Percentiles rank a stretch among this genome's conserved stretches.
Evolutionary conservation across 2,797 vertebrate genomes (phyloP).

Genomic region (Hydrophis major): DNA sequence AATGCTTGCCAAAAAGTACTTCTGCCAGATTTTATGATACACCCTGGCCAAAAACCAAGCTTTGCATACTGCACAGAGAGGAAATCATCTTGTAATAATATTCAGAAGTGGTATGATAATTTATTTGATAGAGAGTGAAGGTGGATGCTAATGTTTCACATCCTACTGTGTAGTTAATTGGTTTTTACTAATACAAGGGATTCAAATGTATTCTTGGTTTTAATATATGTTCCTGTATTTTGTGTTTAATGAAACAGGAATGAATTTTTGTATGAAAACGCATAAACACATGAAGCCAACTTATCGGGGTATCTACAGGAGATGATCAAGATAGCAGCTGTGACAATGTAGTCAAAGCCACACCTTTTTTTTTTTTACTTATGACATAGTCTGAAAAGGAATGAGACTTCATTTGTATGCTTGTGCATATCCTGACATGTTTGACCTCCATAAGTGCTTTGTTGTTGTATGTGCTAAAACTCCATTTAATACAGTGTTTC

Average conservation of each 20-base stretch:
- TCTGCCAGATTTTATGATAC: constrained; percentile 45
- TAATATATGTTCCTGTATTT: background rate
- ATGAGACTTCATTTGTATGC: background rate
- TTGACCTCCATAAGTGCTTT: background rate
- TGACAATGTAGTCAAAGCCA: background rate
- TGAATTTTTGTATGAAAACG: background rate
- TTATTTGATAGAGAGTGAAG: constrained; percentile 28
- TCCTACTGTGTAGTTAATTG: constrained; percentile 42
- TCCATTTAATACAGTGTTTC: background rate
- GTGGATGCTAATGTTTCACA: background rate
- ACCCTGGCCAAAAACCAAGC: constrained; percentile 37
- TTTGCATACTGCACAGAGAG: constrained; percentile 42
- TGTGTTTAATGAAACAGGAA: background rate
- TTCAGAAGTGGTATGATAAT: constrained; percentile 35
- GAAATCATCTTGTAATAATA: constrained; percentile 46
- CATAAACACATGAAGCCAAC: background rate
- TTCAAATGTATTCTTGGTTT: constrained; percentile 17
- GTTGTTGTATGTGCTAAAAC: background rate
- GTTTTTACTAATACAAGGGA: constrained; percentile 45
- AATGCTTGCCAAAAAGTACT: constrained; percentile 43
- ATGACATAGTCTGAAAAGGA: background rate
- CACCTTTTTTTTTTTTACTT: background rate
- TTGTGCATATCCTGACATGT: background rate
- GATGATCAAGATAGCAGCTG: background rate
- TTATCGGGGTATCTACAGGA: background rate